A percentile compares a stretch with the other conserved stretches of the same genome.
Evolutionary conservation across 2,113 vertebrate genomes (phyloP).

Genomic region (Orycteropus afer): DNA sequence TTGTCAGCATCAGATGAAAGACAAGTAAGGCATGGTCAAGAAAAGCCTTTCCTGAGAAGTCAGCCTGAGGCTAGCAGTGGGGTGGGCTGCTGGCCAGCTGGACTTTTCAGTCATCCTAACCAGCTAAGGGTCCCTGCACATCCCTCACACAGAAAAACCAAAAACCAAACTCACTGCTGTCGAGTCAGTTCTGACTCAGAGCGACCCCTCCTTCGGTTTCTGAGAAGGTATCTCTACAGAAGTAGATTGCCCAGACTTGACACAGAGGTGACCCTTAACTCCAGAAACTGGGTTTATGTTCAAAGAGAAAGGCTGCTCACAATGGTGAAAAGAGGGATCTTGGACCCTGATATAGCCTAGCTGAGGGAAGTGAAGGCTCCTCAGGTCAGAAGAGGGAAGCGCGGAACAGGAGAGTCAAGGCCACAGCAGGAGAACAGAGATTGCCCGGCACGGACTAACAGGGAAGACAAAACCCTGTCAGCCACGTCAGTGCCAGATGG

Average conservation of each 20-base stretch:
- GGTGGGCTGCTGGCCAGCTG: background rate
- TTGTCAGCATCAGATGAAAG: background rate
- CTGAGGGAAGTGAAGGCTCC: background rate
- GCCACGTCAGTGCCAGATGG: background rate
- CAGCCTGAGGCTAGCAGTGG: background rate
- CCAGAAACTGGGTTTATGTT: background rate
- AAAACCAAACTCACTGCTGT: too few species aligned
- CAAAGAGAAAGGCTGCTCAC: background rate
- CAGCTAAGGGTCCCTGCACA: background rate
- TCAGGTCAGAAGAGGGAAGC: background rate
- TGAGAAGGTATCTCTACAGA: too few species aligned
- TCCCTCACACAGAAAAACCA: background rate
- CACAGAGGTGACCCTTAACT: background rate
- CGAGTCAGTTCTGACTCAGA: too few species aligned
- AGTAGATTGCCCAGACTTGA: too few species aligned
- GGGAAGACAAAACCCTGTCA: background rate
- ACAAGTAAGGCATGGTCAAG: too few species aligned
- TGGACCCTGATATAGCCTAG: background rate
- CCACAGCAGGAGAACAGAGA: accelerated
- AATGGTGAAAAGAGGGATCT: background rate
- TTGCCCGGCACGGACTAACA: background rate
- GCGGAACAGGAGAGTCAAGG: background rate
- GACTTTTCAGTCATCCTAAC: background rate
- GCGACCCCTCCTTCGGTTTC: too few species aligned
- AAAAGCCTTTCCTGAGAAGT: background rate